Conservation (phyloP, 2,888 invertebrate species). For the Lasioglossum malachurum region DNA sequence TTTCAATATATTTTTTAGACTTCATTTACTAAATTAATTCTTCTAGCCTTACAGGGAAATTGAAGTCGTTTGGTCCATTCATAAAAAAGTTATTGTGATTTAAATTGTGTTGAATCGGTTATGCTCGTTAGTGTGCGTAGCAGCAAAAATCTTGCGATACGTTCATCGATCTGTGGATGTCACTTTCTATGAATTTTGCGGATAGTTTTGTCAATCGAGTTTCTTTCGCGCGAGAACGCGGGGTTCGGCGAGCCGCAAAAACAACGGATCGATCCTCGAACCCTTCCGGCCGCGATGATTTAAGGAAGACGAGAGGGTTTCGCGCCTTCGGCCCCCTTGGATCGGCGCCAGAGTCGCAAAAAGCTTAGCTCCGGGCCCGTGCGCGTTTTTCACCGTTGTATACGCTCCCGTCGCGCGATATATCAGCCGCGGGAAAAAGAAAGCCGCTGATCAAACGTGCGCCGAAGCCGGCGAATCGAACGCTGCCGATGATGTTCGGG, state of each 20-base stretch:
- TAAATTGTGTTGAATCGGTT: too few species aligned
- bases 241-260: not conserved
- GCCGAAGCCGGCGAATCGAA: not conserved
- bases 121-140: too few species aligned
- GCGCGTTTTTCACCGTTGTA: constrained; percentile 25
- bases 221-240: not conserved
- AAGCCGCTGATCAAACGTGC: constrained; percentile 12
- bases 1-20: too few species aligned
- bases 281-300: constrained; percentile 31
- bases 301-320: constrained; percentile 39
- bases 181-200: not conserved
- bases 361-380: constrained; percentile 22
- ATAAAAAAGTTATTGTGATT: too few species aligned
- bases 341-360: constrained; percentile 50
- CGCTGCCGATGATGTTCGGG: not conserved
- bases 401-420: constrained; percentile 22
- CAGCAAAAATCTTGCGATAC: not conserved
- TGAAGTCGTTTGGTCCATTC: too few species aligned
- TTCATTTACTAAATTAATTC: too few species aligned
- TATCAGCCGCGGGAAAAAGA: constrained; percentile 10
- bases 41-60: too few species aligned
- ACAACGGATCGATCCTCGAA: constrained; percentile 23
- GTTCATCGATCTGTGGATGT: not conserved
- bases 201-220: not conserved
- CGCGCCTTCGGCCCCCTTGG: constrained; percentile 51